A percentile compares a stretch with the other conserved stretches of the same genome.
phyloP scores from a whole-genome alignment of 2,113 vertebrate species.

The Gymnocephalus cernua region DNA sequence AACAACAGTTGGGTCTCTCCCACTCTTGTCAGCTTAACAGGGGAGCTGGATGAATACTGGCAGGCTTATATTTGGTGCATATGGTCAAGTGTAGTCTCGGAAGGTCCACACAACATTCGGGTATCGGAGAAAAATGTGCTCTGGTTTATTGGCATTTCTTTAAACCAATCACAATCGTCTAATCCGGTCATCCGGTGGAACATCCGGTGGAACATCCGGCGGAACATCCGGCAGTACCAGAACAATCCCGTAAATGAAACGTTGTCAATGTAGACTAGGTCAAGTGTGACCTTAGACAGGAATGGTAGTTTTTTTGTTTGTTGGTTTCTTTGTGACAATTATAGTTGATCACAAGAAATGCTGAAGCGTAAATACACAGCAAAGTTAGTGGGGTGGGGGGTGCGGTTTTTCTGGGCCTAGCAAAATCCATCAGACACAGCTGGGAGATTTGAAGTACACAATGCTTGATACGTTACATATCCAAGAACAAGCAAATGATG shows the following conservation, averaged over 20 bases:
- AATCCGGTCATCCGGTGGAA: no score
- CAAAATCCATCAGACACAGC: slow-evolving; percentile 56
- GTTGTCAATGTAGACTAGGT: neutral
- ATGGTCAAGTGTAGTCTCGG: slow-evolving; percentile 31
- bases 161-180: no score
- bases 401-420: slow-evolving; percentile 10
- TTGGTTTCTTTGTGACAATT: slow-evolving; percentile 21
- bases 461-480: slow-evolving; percentile 59
- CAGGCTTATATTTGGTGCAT: slow-evolving; percentile 58
- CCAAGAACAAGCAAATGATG: slow-evolving; percentile 72
- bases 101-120: no score
- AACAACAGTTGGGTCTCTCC: slow-evolving; percentile 74
- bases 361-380: slow-evolving; percentile 2
- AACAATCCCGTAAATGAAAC: no score
- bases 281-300: slow-evolving; percentile 49
- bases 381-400: slow-evolving; percentile 11
- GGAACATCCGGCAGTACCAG: no score
- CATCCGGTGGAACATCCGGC: no score
- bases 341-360: slow-evolving; percentile 19
- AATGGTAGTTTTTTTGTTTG: slow-evolving; percentile 9
- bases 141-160: no score
- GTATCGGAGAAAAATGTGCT: no score
- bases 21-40: slow-evolving; percentile 70
- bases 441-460: slow-evolving; percentile 54
- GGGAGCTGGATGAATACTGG: slow-evolving; percentile 61